Conservation (phyloP, 2,888 invertebrate genomes). For the Sphaeridia pumilis region DNA sequence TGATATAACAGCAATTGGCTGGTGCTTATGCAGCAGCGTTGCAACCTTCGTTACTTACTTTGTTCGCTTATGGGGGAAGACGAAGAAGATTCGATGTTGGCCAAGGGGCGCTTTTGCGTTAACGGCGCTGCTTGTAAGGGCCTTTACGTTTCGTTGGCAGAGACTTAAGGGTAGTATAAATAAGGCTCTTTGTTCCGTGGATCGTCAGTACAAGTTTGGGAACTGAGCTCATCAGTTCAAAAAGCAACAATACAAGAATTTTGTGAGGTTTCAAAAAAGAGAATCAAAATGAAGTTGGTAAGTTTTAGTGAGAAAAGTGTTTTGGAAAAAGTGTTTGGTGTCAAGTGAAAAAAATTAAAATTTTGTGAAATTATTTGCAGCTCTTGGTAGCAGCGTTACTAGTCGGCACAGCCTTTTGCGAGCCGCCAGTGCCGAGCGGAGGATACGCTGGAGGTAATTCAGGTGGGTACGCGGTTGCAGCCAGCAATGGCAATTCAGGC, state of each 20-base stretch:
- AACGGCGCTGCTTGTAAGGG: too few species aligned
- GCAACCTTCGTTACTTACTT: too few species aligned
- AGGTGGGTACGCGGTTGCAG: constrained; percentile 4
- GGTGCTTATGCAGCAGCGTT: too few species aligned
- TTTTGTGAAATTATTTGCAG: too few species aligned
- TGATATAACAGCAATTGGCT: too few species aligned
- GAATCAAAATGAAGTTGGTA: not conserved
- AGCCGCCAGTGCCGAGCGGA: constrained; percentile 17
- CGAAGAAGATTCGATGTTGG: too few species aligned
- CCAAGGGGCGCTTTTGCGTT: too few species aligned
- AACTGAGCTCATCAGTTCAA: not conserved
- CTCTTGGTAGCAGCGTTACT: constrained; percentile 16
- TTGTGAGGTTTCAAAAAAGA: too few species aligned
- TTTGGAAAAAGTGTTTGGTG: not conserved
- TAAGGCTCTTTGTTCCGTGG: constrained; percentile 11
- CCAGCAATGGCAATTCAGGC: constrained; percentile 1
- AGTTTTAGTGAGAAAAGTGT: not conserved
- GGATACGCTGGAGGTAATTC: constrained; percentile 13
- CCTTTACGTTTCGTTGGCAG: too few species aligned
- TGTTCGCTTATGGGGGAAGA: too few species aligned
- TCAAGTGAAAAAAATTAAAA: too few species aligned
- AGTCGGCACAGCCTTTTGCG: constrained; percentile 14
- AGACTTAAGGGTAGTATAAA: constrained; percentile 12
- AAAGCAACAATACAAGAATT: not conserved
- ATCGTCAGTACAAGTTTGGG: constrained; percentile 13